These are phyloP conservation scores for Anthopleura sola DNA, from an alignment of 64 coral and sea anemone species.

Conservation along the genomic window DNA sequence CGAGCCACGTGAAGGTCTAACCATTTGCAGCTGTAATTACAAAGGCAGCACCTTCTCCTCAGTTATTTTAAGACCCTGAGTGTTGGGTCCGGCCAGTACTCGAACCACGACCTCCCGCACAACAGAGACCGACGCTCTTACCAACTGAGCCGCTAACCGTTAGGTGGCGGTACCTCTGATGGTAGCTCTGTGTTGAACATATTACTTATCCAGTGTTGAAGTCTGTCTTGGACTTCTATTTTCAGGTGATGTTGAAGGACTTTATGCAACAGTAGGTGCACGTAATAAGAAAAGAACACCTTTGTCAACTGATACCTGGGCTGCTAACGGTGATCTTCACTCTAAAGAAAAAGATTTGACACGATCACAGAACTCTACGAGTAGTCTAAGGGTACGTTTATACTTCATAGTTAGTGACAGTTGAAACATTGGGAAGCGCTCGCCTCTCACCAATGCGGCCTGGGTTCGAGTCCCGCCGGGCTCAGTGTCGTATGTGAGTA, in stretches of 20 bases:
- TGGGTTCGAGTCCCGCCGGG: no score
- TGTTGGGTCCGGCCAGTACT: no score
- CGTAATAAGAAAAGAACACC: neutral
- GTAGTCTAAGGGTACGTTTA: conserved; percentile 5
- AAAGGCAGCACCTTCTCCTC: no score
- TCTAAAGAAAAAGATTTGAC: neutral
- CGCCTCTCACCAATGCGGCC: no score
- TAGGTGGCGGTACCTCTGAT: no score
- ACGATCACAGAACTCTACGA: neutral
- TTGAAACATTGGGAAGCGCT: neutral
- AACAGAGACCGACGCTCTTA: no score
- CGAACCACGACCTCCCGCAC: no score
- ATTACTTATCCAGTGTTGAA: neutral
- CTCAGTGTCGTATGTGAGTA: no score
- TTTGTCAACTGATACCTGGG: neutral
- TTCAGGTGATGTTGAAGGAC: neutral
- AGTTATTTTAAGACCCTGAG: no score
- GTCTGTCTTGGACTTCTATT: neutral
- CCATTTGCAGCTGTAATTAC: no score
- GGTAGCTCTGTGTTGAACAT: neutral
- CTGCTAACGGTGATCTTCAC: neutral
- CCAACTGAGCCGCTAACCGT: no score
- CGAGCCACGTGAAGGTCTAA: no score
- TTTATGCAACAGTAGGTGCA: conserved; percentile 15
- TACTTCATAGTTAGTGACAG: neutral